Conservation (phyloP, 2,888 invertebrate genomes). For the Plusia festucae region DNA sequence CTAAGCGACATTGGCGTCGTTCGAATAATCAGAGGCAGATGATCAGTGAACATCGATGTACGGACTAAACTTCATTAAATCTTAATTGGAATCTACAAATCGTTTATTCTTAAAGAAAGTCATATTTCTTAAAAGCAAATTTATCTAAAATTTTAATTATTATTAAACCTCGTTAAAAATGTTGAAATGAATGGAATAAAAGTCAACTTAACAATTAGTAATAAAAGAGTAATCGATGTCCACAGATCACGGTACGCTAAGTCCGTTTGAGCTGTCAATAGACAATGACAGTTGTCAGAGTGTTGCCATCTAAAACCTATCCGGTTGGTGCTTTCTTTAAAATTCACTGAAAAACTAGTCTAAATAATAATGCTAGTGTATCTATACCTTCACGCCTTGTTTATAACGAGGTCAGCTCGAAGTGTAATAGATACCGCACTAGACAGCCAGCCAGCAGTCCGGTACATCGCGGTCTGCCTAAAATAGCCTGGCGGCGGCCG, state of each 20-base stretch:
- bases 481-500: constrained; percentile 55
- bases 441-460: constrained; percentile 50
- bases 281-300: constrained; percentile 23
- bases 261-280: constrained; percentile 44
- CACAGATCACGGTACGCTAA: constrained; percentile 23
- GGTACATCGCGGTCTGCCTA: constrained; percentile 48
- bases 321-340: constrained; percentile 37
- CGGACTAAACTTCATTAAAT: constrained; percentile 11
- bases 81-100: not conserved
- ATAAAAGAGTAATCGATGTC: constrained; percentile 18
- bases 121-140: constrained; percentile 4
- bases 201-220: constrained; percentile 19
- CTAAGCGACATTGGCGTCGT: constrained; percentile 57
- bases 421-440: constrained; percentile 57
- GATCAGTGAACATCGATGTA: constrained; percentile 38
- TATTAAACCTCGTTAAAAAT: too few species aligned
- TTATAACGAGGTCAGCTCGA: constrained; percentile 51
- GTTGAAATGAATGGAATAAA: not conserved
- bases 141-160: not conserved
- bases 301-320: constrained; percentile 49
- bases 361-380: constrained; percentile 52
- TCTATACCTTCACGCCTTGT: constrained; percentile 54
- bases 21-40: constrained; percentile 52
- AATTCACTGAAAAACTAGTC: constrained; percentile 55
- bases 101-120: not conserved